These are phyloP conservation scores for Rhynchonycteris naso DNA, from an alignment of 2,797 vertebrate species.

Conservation along the genomic window DNA sequence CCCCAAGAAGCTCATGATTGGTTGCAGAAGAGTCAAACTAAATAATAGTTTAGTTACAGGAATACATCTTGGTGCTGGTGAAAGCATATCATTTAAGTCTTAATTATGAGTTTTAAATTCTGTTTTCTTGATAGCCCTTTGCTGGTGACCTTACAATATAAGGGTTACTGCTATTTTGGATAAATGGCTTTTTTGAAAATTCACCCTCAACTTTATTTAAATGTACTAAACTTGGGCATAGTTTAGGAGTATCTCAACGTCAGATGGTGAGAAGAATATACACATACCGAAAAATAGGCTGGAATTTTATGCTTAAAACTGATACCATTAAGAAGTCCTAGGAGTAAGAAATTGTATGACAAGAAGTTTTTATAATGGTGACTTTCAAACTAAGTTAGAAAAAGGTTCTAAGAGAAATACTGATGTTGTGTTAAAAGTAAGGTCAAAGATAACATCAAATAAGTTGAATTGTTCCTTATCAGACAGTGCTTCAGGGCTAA, in stretches of 20 bases:
- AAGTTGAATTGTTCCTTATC: neutral
- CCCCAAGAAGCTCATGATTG: neutral
- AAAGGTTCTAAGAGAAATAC: neutral
- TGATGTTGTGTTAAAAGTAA: neutral
- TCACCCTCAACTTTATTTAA: constrained; percentile 48
- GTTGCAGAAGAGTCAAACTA: constrained; percentile 38
- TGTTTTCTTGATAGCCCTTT: constrained; percentile 56
- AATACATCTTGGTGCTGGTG: constrained; percentile 41
- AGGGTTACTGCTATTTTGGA: constrained; percentile 52
- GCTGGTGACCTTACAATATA: constrained; percentile 24
- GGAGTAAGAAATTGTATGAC: neutral
- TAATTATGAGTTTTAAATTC: constrained; percentile 64
- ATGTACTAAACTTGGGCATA: neutral
- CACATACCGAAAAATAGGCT: neutral
- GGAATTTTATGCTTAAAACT: neutral
- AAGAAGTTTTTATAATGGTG: neutral
- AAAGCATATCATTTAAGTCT: constrained; percentile 56
- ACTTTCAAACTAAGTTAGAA: constrained; percentile 31
- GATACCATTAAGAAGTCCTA: neutral
- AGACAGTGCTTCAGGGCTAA: neutral
- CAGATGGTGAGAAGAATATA: neutral
- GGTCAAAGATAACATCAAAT: neutral
- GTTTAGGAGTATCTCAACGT: constrained; percentile 6
- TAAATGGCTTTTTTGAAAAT: neutral
- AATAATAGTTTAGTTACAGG: constrained; percentile 55